phyloP scores from a whole-genome alignment of 2,113 vertebrate species.

The Scalopus aquaticus region DNA sequence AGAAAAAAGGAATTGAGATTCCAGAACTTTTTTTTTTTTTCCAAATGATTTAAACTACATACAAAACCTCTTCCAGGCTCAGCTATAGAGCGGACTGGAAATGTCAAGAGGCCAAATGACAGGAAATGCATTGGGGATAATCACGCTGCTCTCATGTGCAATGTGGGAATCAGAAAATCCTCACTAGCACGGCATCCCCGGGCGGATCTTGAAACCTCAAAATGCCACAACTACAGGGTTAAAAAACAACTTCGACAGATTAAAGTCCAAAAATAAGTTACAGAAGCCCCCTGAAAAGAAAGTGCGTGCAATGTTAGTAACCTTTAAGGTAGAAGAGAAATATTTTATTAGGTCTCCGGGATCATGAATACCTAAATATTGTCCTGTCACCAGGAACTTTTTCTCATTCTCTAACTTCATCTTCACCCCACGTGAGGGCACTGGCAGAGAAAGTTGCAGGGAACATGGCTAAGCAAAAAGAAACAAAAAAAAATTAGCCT shows the following conservation, averaged over 20 bases:
- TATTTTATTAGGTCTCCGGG: not conserved
- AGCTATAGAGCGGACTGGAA: conserved; percentile 47
- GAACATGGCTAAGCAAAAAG: not conserved
- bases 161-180: conserved; percentile 51
- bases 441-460: not conserved
- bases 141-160: conserved; percentile 38
- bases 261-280: not conserved
- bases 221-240: not conserved
- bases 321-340: not conserved
- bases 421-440: not conserved
- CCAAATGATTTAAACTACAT: conserved; percentile 51
- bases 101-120: conserved; percentile 63
- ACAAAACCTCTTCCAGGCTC: conserved; percentile 31
- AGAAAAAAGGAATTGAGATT: conserved; percentile 69
- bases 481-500: no score
- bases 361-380: not conserved
- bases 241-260: not conserved
- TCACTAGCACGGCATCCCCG: not conserved
- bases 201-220: not conserved
- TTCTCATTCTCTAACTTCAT: not conserved
- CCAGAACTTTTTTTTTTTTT: not conserved
- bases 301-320: not conserved
- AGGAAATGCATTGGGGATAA: conserved; percentile 57
- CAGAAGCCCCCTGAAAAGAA: not conserved
- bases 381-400: not conserved